These are phyloP conservation scores for Exocentrus adspersus DNA, from an alignment of 2,888 invertebrate species.

Conservation along the genomic window DNA sequence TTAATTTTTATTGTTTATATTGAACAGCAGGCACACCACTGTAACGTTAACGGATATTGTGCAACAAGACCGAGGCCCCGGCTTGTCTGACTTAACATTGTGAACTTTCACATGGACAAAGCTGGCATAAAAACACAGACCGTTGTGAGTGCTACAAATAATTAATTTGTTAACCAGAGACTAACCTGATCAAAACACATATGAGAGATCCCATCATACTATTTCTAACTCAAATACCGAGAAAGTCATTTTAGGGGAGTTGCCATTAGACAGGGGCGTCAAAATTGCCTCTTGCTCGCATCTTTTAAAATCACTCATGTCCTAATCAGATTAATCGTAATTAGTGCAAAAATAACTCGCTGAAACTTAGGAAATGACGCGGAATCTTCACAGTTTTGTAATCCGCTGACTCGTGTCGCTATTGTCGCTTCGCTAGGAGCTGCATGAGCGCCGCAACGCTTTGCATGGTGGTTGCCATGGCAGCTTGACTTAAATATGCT, in stretches of 20 bases:
- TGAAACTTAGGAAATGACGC: too few relatives aligned
- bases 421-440: too few relatives aligned
- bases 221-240: not conserved
- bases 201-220: not conserved
- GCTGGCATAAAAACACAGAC: not conserved
- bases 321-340: too few relatives aligned
- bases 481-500: too few relatives aligned
- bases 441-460: too few relatives aligned
- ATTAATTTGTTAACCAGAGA: not conserved
- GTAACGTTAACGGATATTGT: conserved; percentile 21
- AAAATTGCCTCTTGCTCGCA: too few relatives aligned
- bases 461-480: too few relatives aligned
- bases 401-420: too few relatives aligned
- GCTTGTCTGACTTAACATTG: conserved; percentile 19
- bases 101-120: conserved; percentile 23
- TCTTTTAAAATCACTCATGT: too few relatives aligned
- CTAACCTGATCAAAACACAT: not conserved
- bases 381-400: too few relatives aligned
- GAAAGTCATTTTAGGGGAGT: not conserved
- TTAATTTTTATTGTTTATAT: conserved; percentile 1
- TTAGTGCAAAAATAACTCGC: too few relatives aligned
- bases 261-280: too few relatives aligned
- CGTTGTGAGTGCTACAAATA: conserved; percentile 1
- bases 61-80: conserved; percentile 14
- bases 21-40: not conserved